A percentile compares a stretch with the other conserved stretches of the same genome.
Evolutionary conservation across 1,140 invertebrate species (phyloP).

Genomic region (Anadara kagoshimensis): DNA sequence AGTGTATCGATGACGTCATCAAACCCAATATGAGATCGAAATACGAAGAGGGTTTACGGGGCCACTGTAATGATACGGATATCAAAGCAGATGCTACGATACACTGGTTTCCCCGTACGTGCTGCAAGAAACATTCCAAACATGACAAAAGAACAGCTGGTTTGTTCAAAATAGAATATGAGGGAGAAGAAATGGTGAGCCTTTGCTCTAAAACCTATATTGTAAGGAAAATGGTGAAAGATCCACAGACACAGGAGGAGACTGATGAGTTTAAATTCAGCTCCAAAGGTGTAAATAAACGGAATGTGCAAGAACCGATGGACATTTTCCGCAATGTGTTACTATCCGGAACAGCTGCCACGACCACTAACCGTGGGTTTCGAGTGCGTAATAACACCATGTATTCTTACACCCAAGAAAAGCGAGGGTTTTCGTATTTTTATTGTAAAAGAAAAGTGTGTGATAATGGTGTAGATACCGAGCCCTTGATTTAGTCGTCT

Average conservation of each 20-base stretch:
- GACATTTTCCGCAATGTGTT: conserved; percentile 24
- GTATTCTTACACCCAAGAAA: conserved; percentile 16
- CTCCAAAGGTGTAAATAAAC: conserved; percentile 21
- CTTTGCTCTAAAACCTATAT: conserved; percentile 34
- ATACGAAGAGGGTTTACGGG: neutral
- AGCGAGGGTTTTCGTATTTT: too few species aligned
- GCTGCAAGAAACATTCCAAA: conserved; percentile 11
- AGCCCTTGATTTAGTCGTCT: conserved; percentile 25
- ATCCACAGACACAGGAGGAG: neutral
- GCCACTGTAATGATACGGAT: conserved; percentile 1
- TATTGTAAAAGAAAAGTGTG: conserved; percentile 33
- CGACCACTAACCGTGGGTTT: conserved; percentile 15
- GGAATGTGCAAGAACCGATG: conserved; percentile 16
- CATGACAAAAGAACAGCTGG: conserved; percentile 13
- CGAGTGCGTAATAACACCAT: conserved; percentile 13
- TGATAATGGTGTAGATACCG: conserved; percentile 14
- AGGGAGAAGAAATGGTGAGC: conserved; percentile 20
- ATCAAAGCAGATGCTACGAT: neutral
- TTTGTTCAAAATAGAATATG: conserved; percentile 24
- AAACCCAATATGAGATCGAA: neutral
- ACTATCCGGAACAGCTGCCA: neutral
- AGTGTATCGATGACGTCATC: conserved; percentile 22
- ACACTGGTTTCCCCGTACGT: conserved; percentile 27
- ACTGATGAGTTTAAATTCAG: conserved; percentile 24
- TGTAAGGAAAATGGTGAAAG: conserved; percentile 10